A percentile compares a stretch with the other conserved stretches of the same genome.
phyloP scores from a whole-genome alignment of 2,113 vertebrate species.

The Bos javanicus region DNA sequence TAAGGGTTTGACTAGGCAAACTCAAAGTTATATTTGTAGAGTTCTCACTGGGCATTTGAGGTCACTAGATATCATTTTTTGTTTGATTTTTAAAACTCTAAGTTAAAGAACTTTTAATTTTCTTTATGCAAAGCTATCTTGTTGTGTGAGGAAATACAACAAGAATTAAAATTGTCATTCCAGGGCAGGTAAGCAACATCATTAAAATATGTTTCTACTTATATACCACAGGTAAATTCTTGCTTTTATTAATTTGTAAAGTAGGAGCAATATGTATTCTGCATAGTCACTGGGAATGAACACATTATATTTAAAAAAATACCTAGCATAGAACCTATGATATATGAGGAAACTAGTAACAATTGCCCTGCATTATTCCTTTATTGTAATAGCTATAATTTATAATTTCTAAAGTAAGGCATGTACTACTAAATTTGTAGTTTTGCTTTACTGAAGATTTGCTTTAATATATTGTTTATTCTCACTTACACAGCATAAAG shows the following conservation, averaged over 20 bases:
- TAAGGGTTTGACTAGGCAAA: background rate
- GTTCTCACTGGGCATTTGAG: background rate
- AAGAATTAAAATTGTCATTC: background rate
- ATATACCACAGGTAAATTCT: rapidly evolving
- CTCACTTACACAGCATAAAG: background rate
- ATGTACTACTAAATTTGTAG: background rate
- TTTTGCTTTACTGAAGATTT: background rate
- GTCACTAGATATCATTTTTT: background rate
- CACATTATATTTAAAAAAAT: background rate
- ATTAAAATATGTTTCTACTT: background rate
- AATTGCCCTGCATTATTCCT: background rate
- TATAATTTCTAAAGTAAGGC: background rate
- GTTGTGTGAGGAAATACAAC: background rate
- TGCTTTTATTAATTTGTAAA: background rate
- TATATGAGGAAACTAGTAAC: background rate
- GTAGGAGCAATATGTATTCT: background rate
- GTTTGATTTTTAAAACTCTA: background rate
- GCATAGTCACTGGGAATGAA: background rate
- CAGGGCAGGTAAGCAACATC: background rate
- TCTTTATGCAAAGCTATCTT: background rate
- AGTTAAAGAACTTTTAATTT: background rate
- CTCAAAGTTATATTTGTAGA: background rate
- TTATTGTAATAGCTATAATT: background rate
- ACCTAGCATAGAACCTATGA: background rate
- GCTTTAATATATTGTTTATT: background rate